A percentile compares a stretch with the other conserved stretches of the same genome.
phyloP scores from a whole-genome alignment of 2,888 invertebrate genomes.

The Agrochola macilenta region DNA sequence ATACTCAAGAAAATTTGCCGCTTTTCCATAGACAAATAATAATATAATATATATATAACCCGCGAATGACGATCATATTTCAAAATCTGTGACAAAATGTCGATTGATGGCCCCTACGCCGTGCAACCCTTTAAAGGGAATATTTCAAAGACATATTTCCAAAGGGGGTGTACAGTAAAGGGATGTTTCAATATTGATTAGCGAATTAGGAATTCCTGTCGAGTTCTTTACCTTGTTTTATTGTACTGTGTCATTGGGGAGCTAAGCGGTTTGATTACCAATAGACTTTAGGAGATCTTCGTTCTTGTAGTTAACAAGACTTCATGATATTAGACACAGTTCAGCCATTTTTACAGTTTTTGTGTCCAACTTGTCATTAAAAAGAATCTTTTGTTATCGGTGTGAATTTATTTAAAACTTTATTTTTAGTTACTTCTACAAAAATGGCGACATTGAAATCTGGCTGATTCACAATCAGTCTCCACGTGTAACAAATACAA shows the following conservation, averaged over 20 bases:
- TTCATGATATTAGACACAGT: background rate
- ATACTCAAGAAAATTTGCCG: conserved; percentile 19
- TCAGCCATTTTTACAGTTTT: background rate
- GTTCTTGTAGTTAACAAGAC: conserved; percentile 27
- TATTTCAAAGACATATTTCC: conserved; percentile 80
- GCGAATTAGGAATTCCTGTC: conserved; percentile 76
- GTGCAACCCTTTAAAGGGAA: conserved; percentile 66
- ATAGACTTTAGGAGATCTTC: conserved; percentile 28
- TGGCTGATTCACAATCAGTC: conserved; percentile 24
- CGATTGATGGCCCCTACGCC: conserved; percentile 65
- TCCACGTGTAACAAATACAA: conserved; percentile 44
- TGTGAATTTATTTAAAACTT: conserved; percentile 18
- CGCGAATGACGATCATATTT: conserved; percentile 69
- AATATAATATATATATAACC: too few species aligned
- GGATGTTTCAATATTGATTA: conserved; percentile 77
- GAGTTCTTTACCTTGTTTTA: conserved; percentile 68
- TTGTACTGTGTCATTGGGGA: conserved; percentile 63
- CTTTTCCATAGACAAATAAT: conserved; percentile 59
- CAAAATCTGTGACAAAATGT: conserved; percentile 69
- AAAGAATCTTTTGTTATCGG: conserved; percentile 1
- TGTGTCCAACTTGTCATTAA: background rate
- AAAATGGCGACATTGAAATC: conserved; percentile 41
- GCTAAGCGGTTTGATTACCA: conserved; percentile 53
- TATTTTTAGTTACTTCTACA: background rate
- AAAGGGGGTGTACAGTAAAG: conserved; percentile 70